A percentile compares a stretch with the other conserved stretches of the same genome.
Evolutionary conservation across 2,797 vertebrate genomes (phyloP).

Genomic region (Enteromius paludinosus): DNA sequence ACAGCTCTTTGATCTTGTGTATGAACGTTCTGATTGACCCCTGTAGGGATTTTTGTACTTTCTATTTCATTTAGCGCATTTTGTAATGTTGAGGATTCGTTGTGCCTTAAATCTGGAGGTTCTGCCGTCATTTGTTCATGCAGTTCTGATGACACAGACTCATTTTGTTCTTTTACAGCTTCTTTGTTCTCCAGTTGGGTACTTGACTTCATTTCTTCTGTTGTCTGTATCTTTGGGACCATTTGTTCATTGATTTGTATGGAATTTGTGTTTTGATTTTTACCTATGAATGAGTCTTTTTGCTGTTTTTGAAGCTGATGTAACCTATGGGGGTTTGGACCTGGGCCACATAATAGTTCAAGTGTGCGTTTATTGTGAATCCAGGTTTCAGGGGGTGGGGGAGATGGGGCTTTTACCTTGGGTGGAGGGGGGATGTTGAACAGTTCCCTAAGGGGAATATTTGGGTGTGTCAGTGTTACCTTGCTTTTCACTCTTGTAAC

Average conservation of each 20-base stretch:
- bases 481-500: conserved; percentile 55
- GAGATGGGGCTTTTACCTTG: conserved; percentile 88
- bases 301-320: conserved; percentile 59
- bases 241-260: conserved; percentile 43
- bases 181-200: conserved; percentile 53
- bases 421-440: conserved; percentile 90
- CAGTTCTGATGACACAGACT: conserved; percentile 30
- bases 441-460: conserved; percentile 67
- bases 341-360: conserved; percentile 76
- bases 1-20: conserved; percentile 50
- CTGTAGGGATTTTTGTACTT: conserved; percentile 18
- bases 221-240: background rate
- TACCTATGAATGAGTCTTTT: conserved; percentile 43
- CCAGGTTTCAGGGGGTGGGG: conserved; percentile 86
- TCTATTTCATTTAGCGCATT: conserved; percentile 46
- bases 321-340: conserved; percentile 57
- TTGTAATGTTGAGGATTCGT: conserved; percentile 44
- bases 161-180: conserved; percentile 30
- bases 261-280: conserved; percentile 57
- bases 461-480: conserved; percentile 41
- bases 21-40: conserved; percentile 26
- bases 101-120: conserved; percentile 27
- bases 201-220: conserved; percentile 21
- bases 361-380: conserved; percentile 75
- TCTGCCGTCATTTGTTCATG: conserved; percentile 27